Evolutionary conservation across 2,797 vertebrate genomes (phyloP).

Genomic region (Pteropus rufus): DNA sequence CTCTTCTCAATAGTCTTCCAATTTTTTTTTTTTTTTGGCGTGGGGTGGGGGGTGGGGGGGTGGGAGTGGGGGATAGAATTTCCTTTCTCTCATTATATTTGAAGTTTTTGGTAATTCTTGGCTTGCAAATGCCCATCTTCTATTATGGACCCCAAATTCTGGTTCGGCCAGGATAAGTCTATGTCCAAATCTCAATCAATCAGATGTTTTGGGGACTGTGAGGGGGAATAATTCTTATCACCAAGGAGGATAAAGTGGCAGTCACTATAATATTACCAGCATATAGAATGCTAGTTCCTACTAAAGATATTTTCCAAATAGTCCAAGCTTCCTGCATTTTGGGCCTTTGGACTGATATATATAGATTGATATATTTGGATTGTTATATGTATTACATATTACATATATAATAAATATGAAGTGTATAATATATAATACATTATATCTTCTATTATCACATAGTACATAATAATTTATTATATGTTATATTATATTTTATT

Average conservation of each 20-base stretch:
- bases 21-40: too few relatives aligned
- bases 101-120: not conserved
- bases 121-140: not conserved
- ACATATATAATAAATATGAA: not conserved
- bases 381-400: not conserved
- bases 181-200: not conserved
- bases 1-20: not conserved
- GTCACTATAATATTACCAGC: not conserved
- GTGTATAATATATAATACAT: not conserved
- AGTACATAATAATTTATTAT: not conserved
- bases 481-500: not conserved
- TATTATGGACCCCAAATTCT: not conserved
- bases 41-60: rapidly evolving
- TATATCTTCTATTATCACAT: not conserved
- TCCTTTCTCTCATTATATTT: not conserved
- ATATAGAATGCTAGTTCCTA: not conserved
- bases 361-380: not conserved
- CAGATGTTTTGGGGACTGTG: not conserved
- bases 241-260: not conserved
- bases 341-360: not conserved
- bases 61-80: not conserved
- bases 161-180: not conserved
- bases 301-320: not conserved
- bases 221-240: not conserved
- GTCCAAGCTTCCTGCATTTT: not conserved